Evolutionary conservation across 2,888 invertebrate species (phyloP), one percentile per base, ranked within the genome.

Genomic region (Miltochrista miniata): DNA sequence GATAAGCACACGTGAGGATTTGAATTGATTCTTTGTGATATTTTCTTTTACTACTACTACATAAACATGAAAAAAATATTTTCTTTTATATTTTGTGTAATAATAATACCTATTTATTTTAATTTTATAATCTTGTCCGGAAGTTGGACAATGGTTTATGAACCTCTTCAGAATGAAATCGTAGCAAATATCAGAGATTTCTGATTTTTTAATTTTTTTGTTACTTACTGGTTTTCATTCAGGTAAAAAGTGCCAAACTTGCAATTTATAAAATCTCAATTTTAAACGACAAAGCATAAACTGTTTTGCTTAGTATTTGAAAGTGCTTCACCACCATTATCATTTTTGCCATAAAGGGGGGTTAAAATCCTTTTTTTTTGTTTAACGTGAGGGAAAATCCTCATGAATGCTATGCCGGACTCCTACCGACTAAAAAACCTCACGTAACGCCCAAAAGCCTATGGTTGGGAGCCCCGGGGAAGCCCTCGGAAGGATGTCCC

Each of bases 1-100:
- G 70, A 57, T 84, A 86, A 85, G 83, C 81, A 82, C 87, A 76
- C 78, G 73, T 81, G 78, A 83, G 89, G 89, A 90, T 90, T 90
- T 90, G 90, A 89, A 74, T 74, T 76, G 76, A 75, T 76, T 75
- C 72, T 70, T 75, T 80, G 76, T 79, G 76, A 79, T 81, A 75
- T 74, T 62, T 64, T 69, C 18, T 24, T 64, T 56, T 65, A 62
- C 48, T 52, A 51, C 46, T 44, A 58, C 50, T n/a, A 46, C 18
- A 2, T 39, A 54, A 59, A 66, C 67, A 64, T 70, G 68, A 57
- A 45, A 53, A 66, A 54, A 55, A 56, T 59, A 48, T 56, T 44
- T n/a, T 14, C 7, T n/a, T 47, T 41, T 18, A 4, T 11, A 12
- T 42, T 15, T 13, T 39, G 7, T 30, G 14, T 46, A 34, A 38